Percentiles rank a stretch among this genome's conserved stretches.
Evolutionary conservation across 2,113 vertebrate genomes (phyloP).

Genomic region (Myotis davidii): DNA sequence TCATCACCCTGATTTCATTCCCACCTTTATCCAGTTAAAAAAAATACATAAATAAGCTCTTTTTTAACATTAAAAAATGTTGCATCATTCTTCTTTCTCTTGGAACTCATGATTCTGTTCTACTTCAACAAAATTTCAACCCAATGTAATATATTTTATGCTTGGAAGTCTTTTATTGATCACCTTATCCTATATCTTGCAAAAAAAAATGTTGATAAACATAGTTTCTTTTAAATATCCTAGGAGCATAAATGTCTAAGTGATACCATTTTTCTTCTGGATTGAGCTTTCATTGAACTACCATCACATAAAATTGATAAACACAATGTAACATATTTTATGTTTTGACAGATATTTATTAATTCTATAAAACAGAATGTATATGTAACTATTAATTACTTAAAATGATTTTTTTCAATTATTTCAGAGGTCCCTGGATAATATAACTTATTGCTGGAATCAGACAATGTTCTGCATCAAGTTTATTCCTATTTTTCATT

Average conservation of each 20-base stretch:
- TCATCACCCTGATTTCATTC: neutral
- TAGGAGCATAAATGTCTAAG: conserved; percentile 33
- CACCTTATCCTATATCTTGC: conserved; percentile 45
- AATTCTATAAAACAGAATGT: conserved; percentile 49
- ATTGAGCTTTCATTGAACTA: conserved; percentile 62
- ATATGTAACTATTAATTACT: conserved; percentile 48
- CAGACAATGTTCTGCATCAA: conserved; percentile 15
- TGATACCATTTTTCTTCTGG: conserved; percentile 61
- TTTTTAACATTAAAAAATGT: conserved; percentile 42
- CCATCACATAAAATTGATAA: conserved; percentile 61
- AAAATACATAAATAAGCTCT: neutral
- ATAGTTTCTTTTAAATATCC: conserved; percentile 59
- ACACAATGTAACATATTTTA: conserved; percentile 33
- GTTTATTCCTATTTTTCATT: conserved; percentile 48
- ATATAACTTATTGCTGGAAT: conserved; percentile 43
- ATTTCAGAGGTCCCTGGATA: neutral
- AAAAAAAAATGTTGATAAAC: conserved; percentile 44
- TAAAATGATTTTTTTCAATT: conserved; percentile 16
- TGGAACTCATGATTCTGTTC: conserved; percentile 51
- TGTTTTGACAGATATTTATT: conserved; percentile 59
- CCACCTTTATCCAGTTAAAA: conserved; percentile 29
- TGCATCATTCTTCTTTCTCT: conserved; percentile 1
- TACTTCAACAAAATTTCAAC: conserved; percentile 53
- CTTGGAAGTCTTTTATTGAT: conserved; percentile 66
- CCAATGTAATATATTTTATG: conserved; percentile 48